A percentile compares a stretch with the other conserved stretches of the same genome.
phyloP scores from a whole-genome alignment of 2,888 invertebrate genomes.

The Gandaritis pyraliata region DNA sequence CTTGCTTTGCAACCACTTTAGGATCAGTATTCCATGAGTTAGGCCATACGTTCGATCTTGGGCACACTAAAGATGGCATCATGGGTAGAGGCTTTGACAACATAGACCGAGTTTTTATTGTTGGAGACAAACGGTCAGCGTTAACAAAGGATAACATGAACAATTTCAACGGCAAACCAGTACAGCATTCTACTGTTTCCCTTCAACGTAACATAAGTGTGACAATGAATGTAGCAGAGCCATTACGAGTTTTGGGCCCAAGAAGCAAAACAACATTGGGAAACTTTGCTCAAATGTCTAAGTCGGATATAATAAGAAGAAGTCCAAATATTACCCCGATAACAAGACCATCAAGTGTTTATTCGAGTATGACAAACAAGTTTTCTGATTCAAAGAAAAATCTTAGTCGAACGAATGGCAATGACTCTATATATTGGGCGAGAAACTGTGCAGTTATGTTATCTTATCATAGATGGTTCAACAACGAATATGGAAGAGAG shows the following conservation, averaged over 20 bases:
- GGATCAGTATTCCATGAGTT: constrained; percentile 97
- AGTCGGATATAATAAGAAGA: constrained; percentile 75
- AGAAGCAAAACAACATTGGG: constrained; percentile 82
- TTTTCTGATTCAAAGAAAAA: constrained; percentile 76
- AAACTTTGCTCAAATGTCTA: constrained; percentile 78
- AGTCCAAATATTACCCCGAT: constrained; percentile 82
- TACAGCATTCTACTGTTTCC: constrained; percentile 86
- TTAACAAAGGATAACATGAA: constrained; percentile 82
- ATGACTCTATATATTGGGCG: constrained; percentile 85
- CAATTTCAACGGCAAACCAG: constrained; percentile 84
- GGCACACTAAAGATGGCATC: constrained; percentile 95
- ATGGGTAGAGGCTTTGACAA: constrained; percentile 97
- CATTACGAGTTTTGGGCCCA: constrained; percentile 76
- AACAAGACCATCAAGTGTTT: constrained; percentile 79
- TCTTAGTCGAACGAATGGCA: constrained; percentile 69
- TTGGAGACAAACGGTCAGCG: constrained; percentile 79
- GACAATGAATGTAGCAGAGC: constrained; percentile 85
- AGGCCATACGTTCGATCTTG: constrained; percentile 97
- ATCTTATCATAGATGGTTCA: constrained; percentile 86
- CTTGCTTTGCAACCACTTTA: constrained; percentile 95
- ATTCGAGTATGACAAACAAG: constrained; percentile 77
- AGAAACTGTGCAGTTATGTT: constrained; percentile 87
- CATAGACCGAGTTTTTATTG: constrained; percentile 90
- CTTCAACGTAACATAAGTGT: constrained; percentile 85
- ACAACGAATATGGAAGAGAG: constrained; percentile 81